These are phyloP conservation scores for Eurystomus glaucurus DNA, from an alignment of 2,797 vertebrate genomes.

Conservation along the genomic window DNA sequence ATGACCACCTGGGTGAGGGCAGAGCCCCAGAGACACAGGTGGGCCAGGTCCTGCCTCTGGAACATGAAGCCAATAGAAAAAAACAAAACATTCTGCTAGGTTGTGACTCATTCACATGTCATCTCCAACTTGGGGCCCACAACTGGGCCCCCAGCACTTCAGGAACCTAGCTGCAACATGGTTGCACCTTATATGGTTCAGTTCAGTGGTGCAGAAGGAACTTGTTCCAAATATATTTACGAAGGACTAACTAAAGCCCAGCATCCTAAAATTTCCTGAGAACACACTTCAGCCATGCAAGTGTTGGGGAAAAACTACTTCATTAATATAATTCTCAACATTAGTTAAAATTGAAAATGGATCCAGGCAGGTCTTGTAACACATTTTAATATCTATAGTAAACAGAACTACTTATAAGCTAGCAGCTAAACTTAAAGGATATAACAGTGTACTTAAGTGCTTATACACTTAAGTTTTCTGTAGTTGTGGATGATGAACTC, in stretches of 20 bases:
- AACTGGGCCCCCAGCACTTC: no score
- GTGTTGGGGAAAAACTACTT: background rate
- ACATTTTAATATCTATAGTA: background rate
- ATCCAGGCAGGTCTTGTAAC: background rate
- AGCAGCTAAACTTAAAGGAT: background rate
- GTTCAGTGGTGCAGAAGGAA: background rate
- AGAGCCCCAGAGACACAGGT: no score
- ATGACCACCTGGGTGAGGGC: no score
- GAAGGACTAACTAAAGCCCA: background rate
- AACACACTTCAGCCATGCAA: background rate
- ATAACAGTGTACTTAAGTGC: background rate
- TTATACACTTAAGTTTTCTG: background rate
- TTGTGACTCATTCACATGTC: no score
- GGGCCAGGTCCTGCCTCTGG: no score
- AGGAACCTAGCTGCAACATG: background rate
- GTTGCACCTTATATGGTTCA: background rate
- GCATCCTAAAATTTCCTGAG: background rate
- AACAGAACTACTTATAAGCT: background rate
- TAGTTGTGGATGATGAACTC: background rate
- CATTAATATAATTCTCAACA: background rate
- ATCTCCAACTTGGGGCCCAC: no score
- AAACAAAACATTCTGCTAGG: no score
- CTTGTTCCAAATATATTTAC: background rate
- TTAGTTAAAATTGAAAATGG: background rate
- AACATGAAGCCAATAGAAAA: no score